Base-by-base conservation (phyloP, 2,888 invertebrate genomes). In the Tuta absoluta region DNA sequence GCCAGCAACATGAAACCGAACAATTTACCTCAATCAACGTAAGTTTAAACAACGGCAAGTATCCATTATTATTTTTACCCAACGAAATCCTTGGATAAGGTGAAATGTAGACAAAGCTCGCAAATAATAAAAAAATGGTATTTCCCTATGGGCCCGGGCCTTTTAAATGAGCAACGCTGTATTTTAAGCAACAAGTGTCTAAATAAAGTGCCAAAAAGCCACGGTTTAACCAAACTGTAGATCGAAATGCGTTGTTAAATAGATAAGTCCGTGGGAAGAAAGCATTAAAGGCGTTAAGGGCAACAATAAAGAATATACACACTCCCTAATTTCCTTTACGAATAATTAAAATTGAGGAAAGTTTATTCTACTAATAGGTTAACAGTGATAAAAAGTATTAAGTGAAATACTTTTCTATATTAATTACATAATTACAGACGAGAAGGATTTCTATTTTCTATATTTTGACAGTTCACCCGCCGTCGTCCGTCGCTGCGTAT, bases 341-440 rank as follows among this genome's bases (percentile, higher is more conserved):
- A 79, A 82, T 80, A 79, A 79, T 78, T 80, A 81, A 77, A 75
- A 78, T 78, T 77, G 74, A 66, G 63, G 62, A 24, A 23, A 53
- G 8, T 53, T 0, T 12, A 23, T 53, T 53, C 51, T 53, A 53
- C 51, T 53, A 53, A 24, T 12, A 23, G 5, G 19, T 41, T 41
- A 12, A 11, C n/a, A n/a, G n/a, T n/a, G n/a, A n/a, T n/a, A n/a
- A n/a, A n/a, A n/a, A n/a, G n/a, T n/a, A n/a, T n/a, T n/a, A n/a
- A n/a, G n/a, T n/a, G n/a, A n/a, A n/a, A n/a, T n/a, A n/a, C n/a
- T n/a, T n/a, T n/a, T n/a, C n/a, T n/a, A n/a, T n/a, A n/a, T n/a
- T n/a, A n/a, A n/a, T n/a, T n/a, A n/a, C n/a, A n/a, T n/a, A n/a
- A n/a, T n/a, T n/a, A n/a, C n/a, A n/a, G n/a, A n/a, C n/a, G n/a